Base-by-base conservation (phyloP, 2,113 vertebrate genomes). In the Lichenostomus cassidix region DNA sequence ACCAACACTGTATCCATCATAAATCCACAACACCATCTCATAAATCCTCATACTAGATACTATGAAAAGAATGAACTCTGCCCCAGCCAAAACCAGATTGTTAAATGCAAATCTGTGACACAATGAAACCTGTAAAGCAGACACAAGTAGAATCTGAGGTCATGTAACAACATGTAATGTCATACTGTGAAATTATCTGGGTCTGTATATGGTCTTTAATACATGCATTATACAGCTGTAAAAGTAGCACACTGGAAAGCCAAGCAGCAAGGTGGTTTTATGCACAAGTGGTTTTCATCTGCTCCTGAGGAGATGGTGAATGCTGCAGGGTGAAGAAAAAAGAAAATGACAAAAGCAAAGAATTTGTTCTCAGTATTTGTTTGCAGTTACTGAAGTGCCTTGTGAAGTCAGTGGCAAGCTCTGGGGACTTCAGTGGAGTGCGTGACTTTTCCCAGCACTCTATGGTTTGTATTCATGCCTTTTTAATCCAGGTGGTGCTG, bases 291-390 rank as follows among this genome's bases (percentile, higher is more conserved):
- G 22, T 31, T 79, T 63, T 79, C 44, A 22, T 39, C 55, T 50
- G 35, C 46, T 60, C 29, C 41, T 53, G 14, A 29, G 49, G 12
- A 87, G 31, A 50, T 11, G 10, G 23, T 13, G 46, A 81, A 58
- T 23, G 42, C 17, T 67, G 12, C 5, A 3, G 11, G 8, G 6
- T 9, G 2, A 15, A 16, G 7, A 0, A 3, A 4, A 21, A n/a
- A 39, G 39, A 53, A 46, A 49, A 31, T 31, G 3, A 59, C 46
- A 47, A 47, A 68, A 76, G 11, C 33, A 35, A 86, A 41, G 28
- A 25, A 27, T 35, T 52, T 60, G 12, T 69, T 65, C 58, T 56
- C 21, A 20, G 14, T 25, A 20, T 31, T 25, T 79, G 25, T 59
- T 71, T 76, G 39, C 44, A 23, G 49, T 55, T 50, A 29, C 11